These are phyloP conservation scores for Trididemnum clinides DNA, from an alignment of 23 tunicate genomes.

Conservation along the genomic window DNA sequence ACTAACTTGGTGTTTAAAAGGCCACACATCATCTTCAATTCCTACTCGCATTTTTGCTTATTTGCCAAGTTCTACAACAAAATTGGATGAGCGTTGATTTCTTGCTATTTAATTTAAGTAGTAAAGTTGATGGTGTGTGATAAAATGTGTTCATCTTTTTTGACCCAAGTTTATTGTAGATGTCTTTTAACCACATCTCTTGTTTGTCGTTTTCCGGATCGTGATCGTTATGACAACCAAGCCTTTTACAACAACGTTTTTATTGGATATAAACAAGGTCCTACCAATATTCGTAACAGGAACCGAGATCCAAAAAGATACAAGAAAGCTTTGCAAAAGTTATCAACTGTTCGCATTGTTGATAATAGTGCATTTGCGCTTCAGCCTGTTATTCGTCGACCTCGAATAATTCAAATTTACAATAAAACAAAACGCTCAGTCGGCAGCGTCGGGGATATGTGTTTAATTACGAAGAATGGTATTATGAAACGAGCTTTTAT, in stretches of 20 bases:
- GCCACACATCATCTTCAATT: no score
- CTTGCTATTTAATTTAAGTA: no score
- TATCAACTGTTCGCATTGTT: slow-evolving; percentile 73
- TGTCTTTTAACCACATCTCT: not conserved
- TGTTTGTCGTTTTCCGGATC: slow-evolving; percentile 28
- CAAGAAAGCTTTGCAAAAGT: slow-evolving; percentile 49
- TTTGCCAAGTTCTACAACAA: no score
- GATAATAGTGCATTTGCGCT: slow-evolving; percentile 68
- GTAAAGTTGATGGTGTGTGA: no score
- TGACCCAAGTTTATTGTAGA: not conserved
- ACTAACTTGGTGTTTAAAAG: no score
- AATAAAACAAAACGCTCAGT: slow-evolving; percentile 26
- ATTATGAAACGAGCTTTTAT: slow-evolving; percentile 72
- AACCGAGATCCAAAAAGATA: slow-evolving; percentile 38
- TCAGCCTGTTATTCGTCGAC: slow-evolving; percentile 43
- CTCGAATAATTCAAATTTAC: slow-evolving; percentile 76
- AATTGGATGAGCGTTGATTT: no score
- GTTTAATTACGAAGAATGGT: slow-evolving; percentile 73
- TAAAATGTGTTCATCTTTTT: no score
- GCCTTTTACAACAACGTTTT: slow-evolving; percentile 77
- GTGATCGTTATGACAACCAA: slow-evolving; percentile 74
- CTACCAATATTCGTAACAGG: slow-evolving; percentile 64
- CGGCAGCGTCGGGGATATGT: slow-evolving; percentile 87
- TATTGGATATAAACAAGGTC: slow-evolving; percentile 59
- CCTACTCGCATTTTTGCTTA: no score